Evolutionary conservation across 2,797 vertebrate species (phyloP).

Genomic region (Syncerus caffer): DNA sequence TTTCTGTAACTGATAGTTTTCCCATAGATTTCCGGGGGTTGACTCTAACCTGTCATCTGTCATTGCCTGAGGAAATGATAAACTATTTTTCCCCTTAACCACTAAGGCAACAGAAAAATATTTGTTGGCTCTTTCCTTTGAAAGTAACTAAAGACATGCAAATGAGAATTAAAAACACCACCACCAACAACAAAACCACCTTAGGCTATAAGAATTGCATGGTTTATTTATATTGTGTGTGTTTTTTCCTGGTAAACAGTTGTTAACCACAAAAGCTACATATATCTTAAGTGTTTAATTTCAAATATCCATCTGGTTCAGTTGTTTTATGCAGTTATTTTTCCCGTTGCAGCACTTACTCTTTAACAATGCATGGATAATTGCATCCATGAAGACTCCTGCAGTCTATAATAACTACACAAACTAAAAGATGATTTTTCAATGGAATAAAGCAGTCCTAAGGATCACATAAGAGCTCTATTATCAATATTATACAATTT

Average conservation of each 20-base stretch:
- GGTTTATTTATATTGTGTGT: conserved; percentile 6
- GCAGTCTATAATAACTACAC: conserved; percentile 45
- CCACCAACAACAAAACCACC: conserved; percentile 14
- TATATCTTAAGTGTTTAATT: conserved; percentile 64
- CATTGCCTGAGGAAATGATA: conserved; percentile 61
- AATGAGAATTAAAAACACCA: conserved; percentile 57
- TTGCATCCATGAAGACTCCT: conserved; percentile 54
- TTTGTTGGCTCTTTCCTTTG: conserved; percentile 60
- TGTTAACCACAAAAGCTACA: conserved; percentile 57
- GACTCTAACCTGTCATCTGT: conserved; percentile 50
- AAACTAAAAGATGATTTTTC: conserved; percentile 49
- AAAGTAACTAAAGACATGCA: conserved; percentile 66
- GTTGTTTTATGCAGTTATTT: conserved; percentile 47
- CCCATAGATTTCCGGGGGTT: conserved; percentile 43
- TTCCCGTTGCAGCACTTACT: neutral
- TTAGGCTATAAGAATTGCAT: conserved; percentile 34
- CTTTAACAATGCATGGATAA: conserved; percentile 68
- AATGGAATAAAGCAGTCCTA: conserved; percentile 48
- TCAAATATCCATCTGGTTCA: conserved; percentile 63
- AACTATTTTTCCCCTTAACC: conserved; percentile 54
- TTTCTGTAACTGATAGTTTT: conserved; percentile 63
- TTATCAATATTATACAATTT: conserved; percentile 57
- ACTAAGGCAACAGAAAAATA: conserved; percentile 63
- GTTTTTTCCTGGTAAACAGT: neutral
- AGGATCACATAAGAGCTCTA: conserved; percentile 40